Evolutionary conservation across 2,888 invertebrate species (phyloP), one percentile per base, ranked within the genome.

Genomic region (Plutella xylostella): DNA sequence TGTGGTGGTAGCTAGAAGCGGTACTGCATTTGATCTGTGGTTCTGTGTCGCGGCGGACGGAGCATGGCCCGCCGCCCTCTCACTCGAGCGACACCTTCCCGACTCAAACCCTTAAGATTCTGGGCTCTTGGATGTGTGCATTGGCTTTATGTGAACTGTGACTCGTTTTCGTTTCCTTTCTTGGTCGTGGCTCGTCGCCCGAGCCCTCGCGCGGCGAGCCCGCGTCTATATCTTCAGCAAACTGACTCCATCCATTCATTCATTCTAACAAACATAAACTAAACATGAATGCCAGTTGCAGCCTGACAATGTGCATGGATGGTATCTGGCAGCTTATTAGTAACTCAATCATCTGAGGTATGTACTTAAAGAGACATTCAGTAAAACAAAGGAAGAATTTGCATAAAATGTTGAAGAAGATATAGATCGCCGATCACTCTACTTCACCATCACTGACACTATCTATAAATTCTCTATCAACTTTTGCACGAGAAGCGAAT

Each of bases 101-200:
- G 74, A 79, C 70, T 74, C 77, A 82, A 83, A 82, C 83, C 82
- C 83, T 82, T 82, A 79, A 82, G 69, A 82, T 83, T 83, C 82
- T 82, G 82, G 82, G 82, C 83, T 83, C 80, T 82, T 83, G 83
- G 82, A 82, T 83, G 80, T 82, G 73, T 82, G 82, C 82, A 82
- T 82, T 83, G 82, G 82, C 82, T 82, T 44, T 83, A 77, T 83
- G 82, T 83, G 78, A 83, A 82, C 74, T 80, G 82, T 82, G 80
- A 82, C 76, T 82, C 77, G 79, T 80, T 83, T 83, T 82, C 82
- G 82, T 83, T 83, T 82, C 80, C 79, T 83, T 82, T 80, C 82
- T 80, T 80, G 74, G 75, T 78, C 75, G 69, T 68, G 70, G 69
- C 42, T 17, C 25, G 45, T 40, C 45, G 45, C 42, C 58, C 55